phyloP scores from a whole-genome alignment of 2,797 vertebrate genomes.

The Eidolon dupreanum region DNA sequence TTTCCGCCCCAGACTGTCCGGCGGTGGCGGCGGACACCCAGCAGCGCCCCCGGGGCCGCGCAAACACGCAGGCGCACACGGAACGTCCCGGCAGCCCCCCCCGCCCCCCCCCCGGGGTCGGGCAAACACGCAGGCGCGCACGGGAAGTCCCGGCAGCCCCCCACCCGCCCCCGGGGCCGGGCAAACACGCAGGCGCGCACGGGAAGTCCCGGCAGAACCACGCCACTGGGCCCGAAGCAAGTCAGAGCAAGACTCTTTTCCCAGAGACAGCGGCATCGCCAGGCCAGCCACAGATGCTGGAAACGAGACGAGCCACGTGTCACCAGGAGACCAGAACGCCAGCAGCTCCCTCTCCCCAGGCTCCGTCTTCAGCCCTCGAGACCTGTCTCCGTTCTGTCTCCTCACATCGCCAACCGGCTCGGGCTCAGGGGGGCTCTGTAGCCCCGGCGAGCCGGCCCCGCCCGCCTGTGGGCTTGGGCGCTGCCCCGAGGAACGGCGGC shows the following conservation, averaged over 20 bases:
- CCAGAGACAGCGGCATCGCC: not conserved
- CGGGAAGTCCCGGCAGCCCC: too few species aligned
- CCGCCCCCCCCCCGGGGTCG: too few species aligned
- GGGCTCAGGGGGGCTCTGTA: too few species aligned
- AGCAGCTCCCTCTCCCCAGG: not conserved
- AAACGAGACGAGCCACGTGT: conserved; percentile 65
- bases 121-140: too few species aligned
- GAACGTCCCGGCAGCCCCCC: too few species aligned
- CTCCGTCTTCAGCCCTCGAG: not conserved
- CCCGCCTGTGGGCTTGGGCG: too few species aligned
- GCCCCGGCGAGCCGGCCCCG: too few species aligned
- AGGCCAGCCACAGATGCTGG: not conserved
- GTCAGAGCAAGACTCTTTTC: conserved; percentile 70
- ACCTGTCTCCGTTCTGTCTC: not conserved
- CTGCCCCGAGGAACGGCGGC: too few species aligned
- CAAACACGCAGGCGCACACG: too few species aligned
- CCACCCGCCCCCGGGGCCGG: not conserved
- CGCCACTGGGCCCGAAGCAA: conserved; percentile 72
- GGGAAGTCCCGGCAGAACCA: conserved; percentile 63
- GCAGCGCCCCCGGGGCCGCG: too few species aligned
- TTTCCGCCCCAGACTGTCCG: too few species aligned
- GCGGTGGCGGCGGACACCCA: too few species aligned
- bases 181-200: not conserved
- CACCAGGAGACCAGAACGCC: conserved; percentile 26
- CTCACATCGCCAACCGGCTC: not conserved